phyloP scores from a whole-genome alignment of 2,797 vertebrate genomes.

The Loriculus beryllinus region DNA sequence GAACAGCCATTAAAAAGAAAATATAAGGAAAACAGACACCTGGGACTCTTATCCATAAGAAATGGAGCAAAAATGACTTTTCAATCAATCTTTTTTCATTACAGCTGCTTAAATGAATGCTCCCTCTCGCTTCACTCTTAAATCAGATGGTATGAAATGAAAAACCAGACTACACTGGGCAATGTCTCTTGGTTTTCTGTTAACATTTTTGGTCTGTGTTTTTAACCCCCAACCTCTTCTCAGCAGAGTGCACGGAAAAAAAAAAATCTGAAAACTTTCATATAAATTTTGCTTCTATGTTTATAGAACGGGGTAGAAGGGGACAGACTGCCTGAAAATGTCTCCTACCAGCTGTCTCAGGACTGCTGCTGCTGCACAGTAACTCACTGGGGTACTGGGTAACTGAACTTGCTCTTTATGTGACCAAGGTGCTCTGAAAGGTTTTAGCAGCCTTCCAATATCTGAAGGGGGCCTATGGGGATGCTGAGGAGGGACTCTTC shows the following conservation, averaged over 20 bases:
- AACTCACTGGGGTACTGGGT: not conserved
- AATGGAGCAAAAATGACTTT: not conserved
- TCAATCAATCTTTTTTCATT: conserved; percentile 39
- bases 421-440: not conserved
- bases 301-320: not conserved
- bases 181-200: not conserved
- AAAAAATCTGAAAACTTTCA: not conserved
- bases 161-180: not conserved
- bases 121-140: not conserved
- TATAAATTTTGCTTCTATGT: not conserved
- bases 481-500: too few species aligned
- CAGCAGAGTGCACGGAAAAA: not conserved
- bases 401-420: not conserved
- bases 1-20: conserved; percentile 15
- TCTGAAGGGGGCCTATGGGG: too few species aligned
- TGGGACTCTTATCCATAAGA: conserved; percentile 22
- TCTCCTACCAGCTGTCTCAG: not conserved
- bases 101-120: conserved; percentile 33
- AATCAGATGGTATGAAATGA: conserved; percentile 15
- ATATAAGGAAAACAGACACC: conserved; percentile 19
- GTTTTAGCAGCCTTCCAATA: not conserved
- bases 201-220: not conserved
- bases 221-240: not conserved
- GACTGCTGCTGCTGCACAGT: not conserved
- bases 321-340: not conserved